Percentiles rank a stretch among this genome's conserved stretches.
phyloP scores from a whole-genome alignment of 2,888 invertebrate species.

The Cantharis rustica region DNA sequence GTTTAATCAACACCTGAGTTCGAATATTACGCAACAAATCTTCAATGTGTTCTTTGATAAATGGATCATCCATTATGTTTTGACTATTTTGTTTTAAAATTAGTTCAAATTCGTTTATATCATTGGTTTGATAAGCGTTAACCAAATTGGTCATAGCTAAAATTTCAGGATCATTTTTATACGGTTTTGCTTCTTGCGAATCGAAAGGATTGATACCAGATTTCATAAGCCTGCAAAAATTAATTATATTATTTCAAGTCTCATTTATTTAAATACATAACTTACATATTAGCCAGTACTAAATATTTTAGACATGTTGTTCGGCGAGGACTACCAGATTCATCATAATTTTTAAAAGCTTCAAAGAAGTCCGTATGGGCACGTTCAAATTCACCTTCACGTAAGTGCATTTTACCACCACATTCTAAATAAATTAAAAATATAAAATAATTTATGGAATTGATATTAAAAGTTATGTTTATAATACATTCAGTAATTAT shows the following conservation, averaged over 20 bases:
- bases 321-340: constrained; percentile 94
- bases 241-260: neutral
- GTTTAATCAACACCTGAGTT: constrained; percentile 94
- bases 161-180: constrained; percentile 99
- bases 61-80: constrained; percentile 99
- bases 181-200: constrained; percentile 99
- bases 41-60: constrained; percentile 98
- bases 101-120: constrained; percentile 96
- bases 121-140: constrained; percentile 96
- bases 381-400: constrained; percentile 98
- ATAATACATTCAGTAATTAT: too few species aligned
- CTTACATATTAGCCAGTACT: constrained; percentile 97
- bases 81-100: constrained; percentile 92
- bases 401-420: constrained; percentile 98
- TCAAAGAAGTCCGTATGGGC: constrained; percentile 99
- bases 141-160: constrained; percentile 99
- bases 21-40: constrained; percentile 94
- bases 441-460: neutral
- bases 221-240: constrained; percentile 85
- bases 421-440: constrained; percentile 70
- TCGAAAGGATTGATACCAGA: constrained; percentile 99
- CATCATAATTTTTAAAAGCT: constrained; percentile 99
- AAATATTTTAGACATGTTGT: constrained; percentile 98
- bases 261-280: constrained; percentile 39
- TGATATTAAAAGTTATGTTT: too few species aligned